Base-by-base conservation (phyloP, 1,140 invertebrate species). In the Lordiphosa clarofinis region DNA sequence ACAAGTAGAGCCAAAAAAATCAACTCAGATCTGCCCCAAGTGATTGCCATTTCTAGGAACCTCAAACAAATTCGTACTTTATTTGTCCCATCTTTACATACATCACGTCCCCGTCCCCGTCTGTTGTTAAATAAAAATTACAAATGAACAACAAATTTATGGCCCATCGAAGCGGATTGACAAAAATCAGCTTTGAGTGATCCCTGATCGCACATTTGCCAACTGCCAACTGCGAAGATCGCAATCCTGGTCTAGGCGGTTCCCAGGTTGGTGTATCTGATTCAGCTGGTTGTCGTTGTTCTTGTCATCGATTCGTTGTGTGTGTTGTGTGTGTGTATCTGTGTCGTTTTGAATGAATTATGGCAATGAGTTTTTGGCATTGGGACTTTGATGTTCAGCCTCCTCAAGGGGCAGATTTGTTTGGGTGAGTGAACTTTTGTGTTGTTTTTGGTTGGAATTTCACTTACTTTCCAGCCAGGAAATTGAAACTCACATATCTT, bases 91-190 rank as follows among this genome's bases (percentile, higher is more conserved):
- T 24, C 24, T 24, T 24, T 24, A 24, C 24, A 24, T 24, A 24
- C 24, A 24, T 24, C 24, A 24, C 3, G 24, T 24, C 24, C 24
- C 3, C 3, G 24, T 24, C 24, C 5, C n/a, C n/a, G n/a, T n/a
- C n/a, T n/a, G 24, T 24, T 24, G 24, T 24, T 24, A 38, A 11
- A 38, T 12, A 38, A 39, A 31, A 44, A 44, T 44, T 31, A 44
- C 43, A 44, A 44, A 44, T 44, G 43, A 44, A 28, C 43, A 44
- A 28, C 43, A 44, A 44, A 44, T 44, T 44, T 44, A 44, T 44
- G 11, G 43, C n/a, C 11, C 21, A 11, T 31, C 31, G n/a, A 24
- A 28, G 11, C 21, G 31, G 6, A 44, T 44, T 44, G 43, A 44
- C 43, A 44, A 44, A 44, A 44, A 44, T 44, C 43, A 6, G 6